These are phyloP conservation scores for Nothoprocta pentlandii DNA, from an alignment of 2,113 vertebrate species.

Conservation along the genomic window DNA sequence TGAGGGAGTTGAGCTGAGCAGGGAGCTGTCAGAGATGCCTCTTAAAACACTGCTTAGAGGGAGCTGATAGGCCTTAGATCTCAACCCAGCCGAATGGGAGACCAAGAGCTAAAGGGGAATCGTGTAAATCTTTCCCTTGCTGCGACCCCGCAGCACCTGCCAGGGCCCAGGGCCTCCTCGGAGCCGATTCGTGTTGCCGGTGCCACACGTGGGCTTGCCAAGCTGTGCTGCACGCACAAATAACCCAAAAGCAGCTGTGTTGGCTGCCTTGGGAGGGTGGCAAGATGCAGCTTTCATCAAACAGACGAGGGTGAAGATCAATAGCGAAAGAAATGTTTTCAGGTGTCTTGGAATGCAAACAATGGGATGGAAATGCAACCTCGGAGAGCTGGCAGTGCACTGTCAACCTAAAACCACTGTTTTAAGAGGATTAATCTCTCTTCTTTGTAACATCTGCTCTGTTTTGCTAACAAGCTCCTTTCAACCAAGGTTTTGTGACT, in stretches of 20 bases:
- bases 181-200: background rate
- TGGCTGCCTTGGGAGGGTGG: background rate
- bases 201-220: background rate
- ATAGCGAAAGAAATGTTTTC: conserved; percentile 62
- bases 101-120: background rate
- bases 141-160: background rate
- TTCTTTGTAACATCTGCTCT: conserved; percentile 42
- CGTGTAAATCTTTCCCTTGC: background rate
- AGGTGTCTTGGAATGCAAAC: conserved; percentile 59
- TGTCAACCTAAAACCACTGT: conserved; percentile 37
- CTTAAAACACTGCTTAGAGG: background rate
- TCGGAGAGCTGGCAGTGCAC: conserved; percentile 11
- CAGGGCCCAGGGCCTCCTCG: background rate
- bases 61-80: background rate
- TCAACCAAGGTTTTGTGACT: conserved; percentile 12
- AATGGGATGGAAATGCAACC: conserved; percentile 3
- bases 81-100: background rate
- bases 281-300: conserved; percentile 46
- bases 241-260: conserved; percentile 60
- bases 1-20: background rate
- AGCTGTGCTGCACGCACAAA: background rate
- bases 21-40: background rate
- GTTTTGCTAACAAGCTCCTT: conserved; percentile 57
- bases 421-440: conserved; percentile 46
- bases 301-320: conserved; percentile 37